These are phyloP conservation scores for Colletes collaris DNA, from an alignment of 2,888 invertebrate genomes.

Conservation along the genomic window DNA sequence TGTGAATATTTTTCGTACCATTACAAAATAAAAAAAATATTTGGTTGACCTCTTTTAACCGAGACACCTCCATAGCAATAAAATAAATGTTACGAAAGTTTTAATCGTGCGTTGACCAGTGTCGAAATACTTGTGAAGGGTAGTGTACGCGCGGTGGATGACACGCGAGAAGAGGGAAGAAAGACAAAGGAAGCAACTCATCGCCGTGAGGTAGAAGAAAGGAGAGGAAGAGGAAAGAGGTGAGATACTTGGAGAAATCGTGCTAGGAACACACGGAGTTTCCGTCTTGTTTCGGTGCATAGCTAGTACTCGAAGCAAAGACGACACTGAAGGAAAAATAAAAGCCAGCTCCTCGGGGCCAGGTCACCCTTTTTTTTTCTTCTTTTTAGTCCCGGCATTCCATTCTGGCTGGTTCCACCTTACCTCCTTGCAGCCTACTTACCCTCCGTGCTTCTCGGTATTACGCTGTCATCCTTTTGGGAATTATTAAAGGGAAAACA, in stretches of 20 bases:
- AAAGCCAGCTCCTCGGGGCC: conserved; percentile 56
- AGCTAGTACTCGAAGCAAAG: conserved; percentile 54
- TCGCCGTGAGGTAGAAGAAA: conserved; percentile 15
- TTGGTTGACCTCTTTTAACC: no score
- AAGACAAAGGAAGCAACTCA: conserved; percentile 11
- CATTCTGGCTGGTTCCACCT: conserved; percentile 27
- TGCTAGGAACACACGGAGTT: conserved; percentile 62
- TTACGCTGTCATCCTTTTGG: conserved; percentile 33
- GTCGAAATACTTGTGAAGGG: no score
- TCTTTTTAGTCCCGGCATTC: conserved; percentile 22
- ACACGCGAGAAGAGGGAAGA: conserved; percentile 1
- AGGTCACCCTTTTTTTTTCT: conserved; percentile 32
- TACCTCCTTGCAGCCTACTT: conserved; percentile 56
- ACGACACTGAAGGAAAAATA: conserved; percentile 66
- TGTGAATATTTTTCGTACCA: no score
- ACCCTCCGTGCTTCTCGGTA: conserved; percentile 21
- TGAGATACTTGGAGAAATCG: conserved; percentile 65
- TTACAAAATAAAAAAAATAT: no score
- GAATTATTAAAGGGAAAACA: conserved; percentile 67
- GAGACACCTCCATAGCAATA: no score
- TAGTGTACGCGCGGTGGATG: neutral
- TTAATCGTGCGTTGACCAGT: no score
- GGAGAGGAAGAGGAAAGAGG: conserved; percentile 34
- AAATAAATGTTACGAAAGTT: no score
- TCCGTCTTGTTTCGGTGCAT: conserved; percentile 65